These are phyloP conservation scores for Hydractinia echinata DNA, from an alignment of 30 jellyfish, hydroid and myxozoan species.

Conservation along the genomic window DNA sequence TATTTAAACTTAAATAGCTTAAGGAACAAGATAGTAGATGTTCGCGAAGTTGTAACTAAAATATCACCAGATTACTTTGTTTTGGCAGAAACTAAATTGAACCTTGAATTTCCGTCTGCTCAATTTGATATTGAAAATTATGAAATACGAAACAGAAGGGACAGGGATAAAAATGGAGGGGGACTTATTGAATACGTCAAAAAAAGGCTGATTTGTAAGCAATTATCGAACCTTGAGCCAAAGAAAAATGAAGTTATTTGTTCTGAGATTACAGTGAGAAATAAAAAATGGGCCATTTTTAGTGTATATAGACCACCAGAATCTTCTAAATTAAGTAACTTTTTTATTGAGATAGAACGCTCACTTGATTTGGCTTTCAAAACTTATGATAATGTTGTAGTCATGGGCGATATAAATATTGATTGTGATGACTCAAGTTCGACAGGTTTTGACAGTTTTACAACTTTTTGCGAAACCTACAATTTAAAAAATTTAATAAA, in stretches of 20 bases:
- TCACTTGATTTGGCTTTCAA: too few relatives aligned
- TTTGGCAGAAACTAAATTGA: too few relatives aligned
- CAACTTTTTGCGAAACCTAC: too few relatives aligned
- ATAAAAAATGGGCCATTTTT: background rate
- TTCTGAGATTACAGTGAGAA: constrained; percentile 9
- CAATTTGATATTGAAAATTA: background rate
- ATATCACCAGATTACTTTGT: background rate
- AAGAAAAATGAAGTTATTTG: background rate
- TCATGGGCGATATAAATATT: too few relatives aligned
- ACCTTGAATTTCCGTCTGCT: too few relatives aligned
- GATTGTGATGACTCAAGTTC: too few relatives aligned
- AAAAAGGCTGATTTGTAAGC: constrained; percentile 3
- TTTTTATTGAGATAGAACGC: too few relatives aligned
- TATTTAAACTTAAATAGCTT: background rate
- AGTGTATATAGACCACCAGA: background rate
- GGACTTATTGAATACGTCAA: constrained; percentile 7
- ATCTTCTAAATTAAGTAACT: too few relatives aligned
- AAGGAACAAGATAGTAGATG: background rate
- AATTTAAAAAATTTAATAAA: too few relatives aligned
- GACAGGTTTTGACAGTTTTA: too few relatives aligned
- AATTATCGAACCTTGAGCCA: constrained; percentile 5
- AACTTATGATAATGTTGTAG: too few relatives aligned
- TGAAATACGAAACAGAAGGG: constrained; percentile 10
- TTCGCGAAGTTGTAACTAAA: constrained; percentile 9
- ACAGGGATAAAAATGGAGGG: constrained; percentile 11